Evolutionary conservation across 2,113 vertebrate genomes (phyloP), one percentile per base, ranked within the genome.

Genomic region (Campylorhamphus procurvoides): DNA sequence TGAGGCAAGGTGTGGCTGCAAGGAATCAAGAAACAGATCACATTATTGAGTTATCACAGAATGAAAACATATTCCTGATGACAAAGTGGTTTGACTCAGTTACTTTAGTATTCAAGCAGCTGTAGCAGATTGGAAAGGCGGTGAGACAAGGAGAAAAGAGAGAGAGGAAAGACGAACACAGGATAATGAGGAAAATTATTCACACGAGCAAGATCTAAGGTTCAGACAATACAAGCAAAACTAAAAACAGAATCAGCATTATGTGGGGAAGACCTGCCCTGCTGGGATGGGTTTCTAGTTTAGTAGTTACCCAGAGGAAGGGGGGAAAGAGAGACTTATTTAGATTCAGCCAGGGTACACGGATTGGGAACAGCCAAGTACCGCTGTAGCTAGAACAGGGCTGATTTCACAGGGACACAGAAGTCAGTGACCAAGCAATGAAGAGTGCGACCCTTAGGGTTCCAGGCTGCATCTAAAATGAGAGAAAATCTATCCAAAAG

Each of bases 141-240:
- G 77, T 93, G 76, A 97, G 89, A 93, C 91, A 95, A 94, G 92
- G 83, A 94, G 85, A 87, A 96, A 88, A 89, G 81, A 92, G 67
- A 84, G 84, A 89, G 80, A 94, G 53, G 40, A 66, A 79, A 95
- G 86, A 89, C 8, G 6, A 89, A 60, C 60, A 44, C 11, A 14
- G 75, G 90, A 81, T 93, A 94, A 94, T 93, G 60, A 88, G 82
- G 67, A 89, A 91, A 89, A 95, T 97, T 95, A 92, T 96, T 96
- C 91, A 91, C 89, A 95, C 83, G 82, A 96, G 62, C 76, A 81
- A 94, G 85, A 96, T 94, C 46, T 95, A 84, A 93, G 87, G 72
- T 96, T 94, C 81, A 93, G 96, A 92, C 87, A 96, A 93, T 69
- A 89, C 79, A 94, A 90, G 72, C 46, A 93, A 37, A 86, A 64